A percentile compares a stretch with the other conserved stretches of the same genome.
Evolutionary conservation across 64 coral and sea anemone genomes (phyloP).

Genomic region (Orbicella faveolata): DNA sequence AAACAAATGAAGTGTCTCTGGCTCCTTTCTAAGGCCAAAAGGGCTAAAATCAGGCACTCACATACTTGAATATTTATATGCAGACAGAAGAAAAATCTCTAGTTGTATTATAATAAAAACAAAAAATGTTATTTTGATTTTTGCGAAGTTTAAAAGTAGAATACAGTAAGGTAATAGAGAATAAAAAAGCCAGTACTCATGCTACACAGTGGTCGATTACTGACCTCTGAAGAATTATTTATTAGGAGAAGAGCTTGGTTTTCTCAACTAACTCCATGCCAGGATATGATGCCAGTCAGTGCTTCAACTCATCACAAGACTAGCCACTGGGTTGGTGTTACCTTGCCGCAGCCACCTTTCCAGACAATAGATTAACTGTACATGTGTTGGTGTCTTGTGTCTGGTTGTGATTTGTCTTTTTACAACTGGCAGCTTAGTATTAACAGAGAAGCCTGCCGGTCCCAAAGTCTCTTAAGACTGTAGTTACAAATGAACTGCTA

Average conservation of each 20-base stretch:
- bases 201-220: constrained; percentile 81
- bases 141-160: neutral
- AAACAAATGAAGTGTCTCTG: too few relatives aligned
- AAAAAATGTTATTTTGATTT: neutral
- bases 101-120: neutral
- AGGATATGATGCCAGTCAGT: constrained; percentile 50
- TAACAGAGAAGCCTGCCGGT: neutral
- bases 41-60: neutral
- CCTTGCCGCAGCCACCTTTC: constrained; percentile 34
- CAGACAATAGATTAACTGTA: constrained; percentile 14
- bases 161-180: neutral
- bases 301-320: constrained; percentile 41
- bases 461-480: neutral
- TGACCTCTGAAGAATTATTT: constrained; percentile 85
- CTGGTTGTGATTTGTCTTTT: neutral
- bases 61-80: neutral
- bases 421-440: constrained; percentile 7
- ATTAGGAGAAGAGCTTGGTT: constrained; percentile 52
- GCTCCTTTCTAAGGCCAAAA: neutral
- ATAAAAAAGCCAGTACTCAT: constrained; percentile 39
- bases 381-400: constrained; percentile 4
- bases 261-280: constrained; percentile 54
- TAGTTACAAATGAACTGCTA: constrained; percentile 46
- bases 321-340: constrained; percentile 56
- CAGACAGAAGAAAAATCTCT: neutral